phyloP scores from a whole-genome alignment of 2,797 vertebrate genomes.

The Epinephelus malabaricus region DNA sequence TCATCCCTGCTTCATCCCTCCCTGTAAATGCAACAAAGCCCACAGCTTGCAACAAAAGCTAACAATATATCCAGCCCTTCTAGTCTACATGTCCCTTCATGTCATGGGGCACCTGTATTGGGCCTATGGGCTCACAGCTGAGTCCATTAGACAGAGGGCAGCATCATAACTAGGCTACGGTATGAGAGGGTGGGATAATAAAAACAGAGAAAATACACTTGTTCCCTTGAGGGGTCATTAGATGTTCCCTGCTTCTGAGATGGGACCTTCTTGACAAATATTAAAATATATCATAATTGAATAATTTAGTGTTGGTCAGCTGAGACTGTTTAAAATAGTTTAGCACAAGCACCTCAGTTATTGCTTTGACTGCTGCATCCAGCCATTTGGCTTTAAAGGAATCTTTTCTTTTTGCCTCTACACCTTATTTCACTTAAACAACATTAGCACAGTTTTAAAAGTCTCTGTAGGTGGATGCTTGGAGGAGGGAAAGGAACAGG shows the following conservation, averaged over 20 bases:
- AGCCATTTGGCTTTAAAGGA: conserved; percentile 3
- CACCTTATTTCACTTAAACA: not conserved
- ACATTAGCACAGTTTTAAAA: not conserved
- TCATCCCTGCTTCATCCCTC: conserved; percentile 35
- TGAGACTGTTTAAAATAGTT: conserved; percentile 7
- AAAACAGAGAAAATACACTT: not conserved
- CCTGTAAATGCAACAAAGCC: conserved; percentile 64
- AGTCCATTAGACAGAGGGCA: conserved; percentile 49
- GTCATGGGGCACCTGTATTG: conserved; percentile 45
- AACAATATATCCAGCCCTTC: conserved; percentile 55
- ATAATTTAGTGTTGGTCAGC: conserved; percentile 20
- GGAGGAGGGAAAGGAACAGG: not conserved
- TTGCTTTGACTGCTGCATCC: not conserved
- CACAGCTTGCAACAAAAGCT: conserved; percentile 69
- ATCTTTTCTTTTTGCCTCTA: conserved; percentile 7
- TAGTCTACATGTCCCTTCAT: conserved; percentile 31
- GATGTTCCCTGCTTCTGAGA: conserved; percentile 48
- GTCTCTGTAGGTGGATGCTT: not conserved
- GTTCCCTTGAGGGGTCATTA: conserved; percentile 67
- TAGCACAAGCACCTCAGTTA: conserved; percentile 1
- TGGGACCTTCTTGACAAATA: conserved; percentile 39
- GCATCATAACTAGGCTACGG: conserved; percentile 55
- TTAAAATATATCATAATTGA: conserved; percentile 54
- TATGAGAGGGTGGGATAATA: conserved; percentile 31
- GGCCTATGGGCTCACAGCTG: conserved; percentile 44